Percentiles rank a stretch among this genome's conserved stretches.
Evolutionary conservation across 2,797 vertebrate species (phyloP).

Genomic region (Presbytis comata): DNA sequence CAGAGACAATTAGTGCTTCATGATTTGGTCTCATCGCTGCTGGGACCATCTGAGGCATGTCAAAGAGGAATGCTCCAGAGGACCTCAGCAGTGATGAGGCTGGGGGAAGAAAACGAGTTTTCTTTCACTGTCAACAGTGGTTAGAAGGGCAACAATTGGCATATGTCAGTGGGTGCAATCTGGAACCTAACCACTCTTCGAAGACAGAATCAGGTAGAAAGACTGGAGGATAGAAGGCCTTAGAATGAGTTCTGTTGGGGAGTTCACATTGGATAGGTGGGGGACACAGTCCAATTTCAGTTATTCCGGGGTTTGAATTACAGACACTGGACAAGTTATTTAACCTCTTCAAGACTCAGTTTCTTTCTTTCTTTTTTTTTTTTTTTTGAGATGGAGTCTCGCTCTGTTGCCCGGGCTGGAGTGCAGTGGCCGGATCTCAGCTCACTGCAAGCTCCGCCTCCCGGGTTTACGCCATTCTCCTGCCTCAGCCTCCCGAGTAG

Average conservation of each 20-base stretch:
- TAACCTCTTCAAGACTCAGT: neutral
- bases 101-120: neutral
- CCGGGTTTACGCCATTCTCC: too few species aligned
- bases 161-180: neutral
- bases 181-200: neutral
- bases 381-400: too few species aligned
- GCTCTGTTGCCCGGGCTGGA: too few species aligned
- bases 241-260: neutral
- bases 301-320: neutral
- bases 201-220: neutral
- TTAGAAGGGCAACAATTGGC: neutral
- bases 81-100: neutral
- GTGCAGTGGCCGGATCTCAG: too few species aligned
- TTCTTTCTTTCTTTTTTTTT: too few species aligned
- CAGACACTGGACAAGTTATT: neutral
- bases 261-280: neutral
- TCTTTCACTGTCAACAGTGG: neutral
- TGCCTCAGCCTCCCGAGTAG: too few species aligned
- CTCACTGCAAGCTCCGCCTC: too few species aligned
- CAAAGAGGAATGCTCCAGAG: neutral
- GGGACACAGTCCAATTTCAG: neutral
- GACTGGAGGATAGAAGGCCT: accelerated
- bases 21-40: neutral
- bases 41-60: neutral
- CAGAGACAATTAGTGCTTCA: neutral